Evolutionary conservation across 2,797 vertebrate species (phyloP).

Genomic region (Miichthys miiuy): DNA sequence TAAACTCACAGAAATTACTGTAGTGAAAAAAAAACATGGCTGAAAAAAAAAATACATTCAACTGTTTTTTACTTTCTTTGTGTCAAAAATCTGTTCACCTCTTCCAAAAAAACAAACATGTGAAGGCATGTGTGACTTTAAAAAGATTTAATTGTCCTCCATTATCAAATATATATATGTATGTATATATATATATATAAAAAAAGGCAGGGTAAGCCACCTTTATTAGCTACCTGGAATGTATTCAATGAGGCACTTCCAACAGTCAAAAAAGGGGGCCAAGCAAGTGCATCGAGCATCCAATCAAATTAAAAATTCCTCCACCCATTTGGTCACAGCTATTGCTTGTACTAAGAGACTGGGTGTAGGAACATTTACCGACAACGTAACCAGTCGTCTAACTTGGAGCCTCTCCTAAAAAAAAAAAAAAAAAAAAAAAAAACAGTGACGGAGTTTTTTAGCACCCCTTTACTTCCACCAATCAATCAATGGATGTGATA

Average conservation of each 20-base stretch:
- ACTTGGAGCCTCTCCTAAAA: slow-evolving; percentile 36
- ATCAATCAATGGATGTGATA: slow-evolving; percentile 55
- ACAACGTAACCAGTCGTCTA: slow-evolving; percentile 38
- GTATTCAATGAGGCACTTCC: slow-evolving; percentile 94
- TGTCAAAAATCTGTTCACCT: slow-evolving; percentile 91
- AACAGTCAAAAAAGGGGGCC: slow-evolving; percentile 81
- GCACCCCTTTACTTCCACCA: slow-evolving; percentile 51
- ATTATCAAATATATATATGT: slow-evolving; percentile 73
- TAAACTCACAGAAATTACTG: slow-evolving; percentile 97
- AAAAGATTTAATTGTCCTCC: slow-evolving; percentile 63
- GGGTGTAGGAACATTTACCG: slow-evolving; percentile 51
- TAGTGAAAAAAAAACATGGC: slow-evolving; percentile 92
- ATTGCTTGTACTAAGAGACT: slow-evolving; percentile 77
- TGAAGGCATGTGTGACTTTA: slow-evolving; percentile 89
- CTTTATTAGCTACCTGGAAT: slow-evolving; percentile 91
- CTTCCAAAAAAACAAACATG: slow-evolving; percentile 59
- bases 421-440: neutral
- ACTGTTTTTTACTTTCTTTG: slow-evolving; percentile 92
- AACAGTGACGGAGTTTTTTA: slow-evolving; percentile 36
- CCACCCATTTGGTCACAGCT: slow-evolving; percentile 86
- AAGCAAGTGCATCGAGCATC: slow-evolving; percentile 80
- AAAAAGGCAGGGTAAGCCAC: slow-evolving; percentile 85
- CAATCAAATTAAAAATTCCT: slow-evolving; percentile 74
- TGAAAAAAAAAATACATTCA: slow-evolving; percentile 95
- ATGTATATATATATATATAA: no score